Base-by-base conservation (phyloP, 2,888 invertebrate genomes). In the Drosophila limbata region DNA sequence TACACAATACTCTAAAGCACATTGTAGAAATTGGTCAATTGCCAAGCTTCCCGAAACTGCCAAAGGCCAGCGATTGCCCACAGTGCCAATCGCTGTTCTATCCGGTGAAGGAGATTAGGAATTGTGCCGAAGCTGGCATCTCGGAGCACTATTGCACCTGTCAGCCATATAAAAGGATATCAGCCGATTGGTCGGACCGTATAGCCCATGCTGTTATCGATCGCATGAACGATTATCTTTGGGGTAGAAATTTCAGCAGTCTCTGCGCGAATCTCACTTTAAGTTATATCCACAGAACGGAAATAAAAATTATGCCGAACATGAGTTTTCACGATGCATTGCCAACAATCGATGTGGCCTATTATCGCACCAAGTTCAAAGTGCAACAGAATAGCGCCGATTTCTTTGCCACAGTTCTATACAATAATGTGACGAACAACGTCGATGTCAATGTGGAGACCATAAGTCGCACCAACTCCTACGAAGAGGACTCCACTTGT, bases 131-230 rank as follows among this genome's bases (percentile, higher is more conserved):
- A 55, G 95, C 94, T 3, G 94, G 93, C 0, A 94, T 96, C 60
- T 92, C 93, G 0, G 93, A 94, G 28, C 95, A 96, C 85, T 96
- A 96, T 95, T 96, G 96, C 90, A 94, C 95, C 75, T 96, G 96
- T 81, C 93, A 55, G 51, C 83, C 83, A 0, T 83, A 74, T 13
- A 86, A 74, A 13, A 40, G 67, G 6, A 33, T 83, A 1, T 0
- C 2, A 0, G 1, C 1, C 3, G 3, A 35, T 1, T 84, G 84
- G 84, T 47, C 73, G 0, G 3, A 55, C 1, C 66, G 75, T 0
- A 78, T 84, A 17, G 79, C 85, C 0, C 44, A 28, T 0, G 19
- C 25, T 0, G 72, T 84, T 0, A 73, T 87, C 13, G 55, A 45
- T 5, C 75, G 65, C 11, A 84, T 84, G 0, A 84, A 84, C 31